Base-by-base conservation (phyloP, 1,140 invertebrate genomes). In the Calosoma granatense region DNA sequence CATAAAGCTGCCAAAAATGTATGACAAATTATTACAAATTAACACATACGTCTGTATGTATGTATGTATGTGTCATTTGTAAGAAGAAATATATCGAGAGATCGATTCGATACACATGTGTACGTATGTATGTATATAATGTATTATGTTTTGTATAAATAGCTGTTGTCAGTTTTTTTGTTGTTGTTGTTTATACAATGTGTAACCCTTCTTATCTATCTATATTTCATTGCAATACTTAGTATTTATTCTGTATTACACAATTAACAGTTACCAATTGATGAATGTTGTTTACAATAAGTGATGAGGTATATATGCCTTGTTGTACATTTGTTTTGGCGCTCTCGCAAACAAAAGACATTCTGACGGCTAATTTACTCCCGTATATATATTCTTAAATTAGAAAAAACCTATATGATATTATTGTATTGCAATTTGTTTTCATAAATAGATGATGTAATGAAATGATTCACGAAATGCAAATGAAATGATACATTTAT, bases 301-400 rank as follows among this genome's bases (percentile, higher is more conserved):
- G 17, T 47, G 9, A 47, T 47, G 41, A 47, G 41, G 41, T 47
- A 47, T 47, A 9, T 47, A 12, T 47, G 17, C 41, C n/a, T n/a
- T n/a, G n/a, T 47, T 47, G 41, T 47, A 47, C 41, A 47, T 30
- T 47, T 47, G 26, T 36, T 36, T 36, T 36, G 26, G 26, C n/a
- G n/a, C n/a, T n/a, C n/a, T n/a, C n/a, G n/a, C n/a, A n/a, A n/a
- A n/a, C n/a, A n/a, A n/a, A n/a, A n/a, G n/a, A n/a, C n/a, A n/a
- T n/a, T n/a, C n/a, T n/a, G n/a, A n/a, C n/a, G n/a, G n/a, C n/a
- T n/a, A n/a, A n/a, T n/a, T n/a, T n/a, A n/a, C n/a, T n/a, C n/a
- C n/a, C n/a, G n/a, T n/a, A n/a, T 9, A 36, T 9, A 36, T 36
- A 9, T 9, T 36, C n/a, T 36, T 36, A 36, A 36, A 36, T 9